Base-by-base conservation (phyloP, 2,797 vertebrate genomes). In the Melanotaenia parkinsoni region DNA sequence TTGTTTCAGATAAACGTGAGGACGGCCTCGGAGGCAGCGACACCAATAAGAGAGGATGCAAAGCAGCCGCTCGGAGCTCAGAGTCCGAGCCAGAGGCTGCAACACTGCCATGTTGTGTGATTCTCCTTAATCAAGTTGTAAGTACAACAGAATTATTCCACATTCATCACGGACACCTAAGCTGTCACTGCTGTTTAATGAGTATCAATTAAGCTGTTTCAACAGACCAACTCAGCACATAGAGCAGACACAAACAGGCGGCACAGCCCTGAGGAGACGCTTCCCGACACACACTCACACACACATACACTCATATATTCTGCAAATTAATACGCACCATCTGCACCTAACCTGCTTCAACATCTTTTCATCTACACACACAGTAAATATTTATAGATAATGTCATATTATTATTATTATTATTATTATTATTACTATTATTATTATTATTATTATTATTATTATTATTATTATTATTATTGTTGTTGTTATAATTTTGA, bases 131-230 rank as follows among this genome's bases (percentile, higher is more conserved):
- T 95, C 91, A 94, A 94, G 93, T 87, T 92, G 93, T 93, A 92
- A 94, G 91, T 90, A 89, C 93, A 91, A 92, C 92, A 87, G 91
- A 93, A 91, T 94, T 91, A 94, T 94, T 94, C 89, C 75, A 92
- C 92, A 94, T 94, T 93, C 92, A 94, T 93, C 93, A 94, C 91
- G 86, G 94, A 94, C 94, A 94, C 93, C 93, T 92, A 89, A 90
- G 94, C 93, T 95, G 94, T 94, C 94, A 93, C 84, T 78, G 91
- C 88, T 84, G 91, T 92, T 94, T 94, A 94, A 94, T 94, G 94
- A 94, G 94, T 86, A 94, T 95, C 94, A 94, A 94, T 95, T 94
- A 94, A 94, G 94, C 91, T 90, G 93, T 94, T 94, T 93, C 94
- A 93, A 94, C 86, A 92, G 89, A 94, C 91, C 76, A 90, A 91